Evolutionary conservation across 2,113 vertebrate genomes (phyloP).

Genomic region (Antidorcas marsupialis): DNA sequence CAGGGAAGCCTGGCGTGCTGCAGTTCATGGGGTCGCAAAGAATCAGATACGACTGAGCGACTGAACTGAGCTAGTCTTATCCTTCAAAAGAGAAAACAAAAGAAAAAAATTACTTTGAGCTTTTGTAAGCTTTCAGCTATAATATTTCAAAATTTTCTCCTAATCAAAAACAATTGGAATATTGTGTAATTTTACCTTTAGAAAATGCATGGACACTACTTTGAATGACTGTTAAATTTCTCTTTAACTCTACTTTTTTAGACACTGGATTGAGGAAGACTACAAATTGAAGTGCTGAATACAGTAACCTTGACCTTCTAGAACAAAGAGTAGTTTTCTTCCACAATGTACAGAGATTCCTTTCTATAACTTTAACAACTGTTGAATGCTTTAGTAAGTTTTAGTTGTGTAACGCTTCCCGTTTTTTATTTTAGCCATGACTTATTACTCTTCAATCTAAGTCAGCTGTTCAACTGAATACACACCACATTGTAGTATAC

Average conservation of each 20-base stretch:
- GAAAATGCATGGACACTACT: neutral
- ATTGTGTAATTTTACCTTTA: neutral
- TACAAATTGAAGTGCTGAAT: neutral
- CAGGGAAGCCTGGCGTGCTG: neutral
- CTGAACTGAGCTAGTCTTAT: neutral
- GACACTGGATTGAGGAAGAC: neutral
- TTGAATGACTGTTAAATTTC: neutral
- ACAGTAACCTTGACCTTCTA: slow-evolving; percentile 42
- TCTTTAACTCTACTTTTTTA: neutral
- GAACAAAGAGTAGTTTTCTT: slow-evolving; percentile 47
- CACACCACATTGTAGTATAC: neutral
- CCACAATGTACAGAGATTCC: slow-evolving; percentile 51
- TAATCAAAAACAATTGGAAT: neutral
- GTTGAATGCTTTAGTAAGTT: slow-evolving; percentile 42
- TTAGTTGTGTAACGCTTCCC: slow-evolving; percentile 38
- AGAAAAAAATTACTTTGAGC: neutral
- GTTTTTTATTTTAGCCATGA: slow-evolving; percentile 59
- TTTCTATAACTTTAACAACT: slow-evolving; percentile 60
- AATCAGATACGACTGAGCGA: neutral
- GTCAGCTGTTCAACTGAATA: slow-evolving; percentile 43
- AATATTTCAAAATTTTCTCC: slow-evolving; percentile 28
- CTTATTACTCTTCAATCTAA: slow-evolving; percentile 43
- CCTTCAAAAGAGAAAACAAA: neutral
- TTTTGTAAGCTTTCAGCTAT: neutral
- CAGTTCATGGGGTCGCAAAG: neutral